A percentile compares a stretch with the other conserved stretches of the same genome.
Conservation (phyloP, 2,113 vertebrate species). For the Sinocyclocheilus grahami region DNA sequence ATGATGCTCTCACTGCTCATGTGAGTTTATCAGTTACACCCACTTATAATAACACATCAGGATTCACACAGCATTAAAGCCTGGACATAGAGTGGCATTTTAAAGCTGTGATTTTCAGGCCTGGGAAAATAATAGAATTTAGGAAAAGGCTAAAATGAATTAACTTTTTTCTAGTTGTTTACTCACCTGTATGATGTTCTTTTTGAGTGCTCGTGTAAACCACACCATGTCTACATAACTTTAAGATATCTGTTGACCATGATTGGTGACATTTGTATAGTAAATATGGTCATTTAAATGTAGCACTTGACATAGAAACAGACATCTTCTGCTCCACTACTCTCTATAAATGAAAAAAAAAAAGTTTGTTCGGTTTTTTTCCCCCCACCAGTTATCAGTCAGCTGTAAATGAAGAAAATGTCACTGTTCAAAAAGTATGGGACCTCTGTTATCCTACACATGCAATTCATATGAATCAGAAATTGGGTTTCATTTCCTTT, state of each 20-base stretch:
- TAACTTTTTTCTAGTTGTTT: too few relatives aligned
- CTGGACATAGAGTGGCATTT: neutral
- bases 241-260: neutral
- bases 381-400: neutral
- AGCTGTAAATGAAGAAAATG: neutral
- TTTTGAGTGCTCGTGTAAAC: neutral
- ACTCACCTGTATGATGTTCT: neutral
- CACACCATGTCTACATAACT: neutral
- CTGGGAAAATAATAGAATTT: too few relatives aligned
- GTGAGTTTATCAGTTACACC: slow-evolving; percentile 71
- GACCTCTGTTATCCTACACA: neutral
- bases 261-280: neutral
- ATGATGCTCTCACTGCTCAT: slow-evolving; percentile 90
- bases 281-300: neutral
- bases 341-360: too few relatives aligned
- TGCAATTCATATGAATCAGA: neutral
- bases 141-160: too few relatives aligned
- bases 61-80: neutral
- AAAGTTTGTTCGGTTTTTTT: too few relatives aligned
- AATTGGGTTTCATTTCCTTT: neutral
- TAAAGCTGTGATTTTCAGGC: too few relatives aligned
- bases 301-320: neutral
- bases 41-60: neutral
- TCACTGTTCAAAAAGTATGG: neutral
- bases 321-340: neutral